Base-by-base conservation (phyloP, 2,113 vertebrate species). In the Smithornis capensis region DNA sequence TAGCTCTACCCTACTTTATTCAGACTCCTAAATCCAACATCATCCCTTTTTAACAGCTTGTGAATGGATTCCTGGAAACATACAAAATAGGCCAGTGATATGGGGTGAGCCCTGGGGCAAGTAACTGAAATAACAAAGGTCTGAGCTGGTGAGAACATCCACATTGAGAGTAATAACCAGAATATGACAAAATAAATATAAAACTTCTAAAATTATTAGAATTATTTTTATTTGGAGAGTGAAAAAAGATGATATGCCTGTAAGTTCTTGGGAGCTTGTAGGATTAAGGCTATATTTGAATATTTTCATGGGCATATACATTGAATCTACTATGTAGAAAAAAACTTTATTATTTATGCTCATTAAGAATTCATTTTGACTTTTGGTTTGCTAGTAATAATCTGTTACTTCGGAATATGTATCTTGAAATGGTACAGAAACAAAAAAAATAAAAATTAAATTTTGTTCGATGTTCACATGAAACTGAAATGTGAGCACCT, bases 1-100 rank as follows among this genome's bases (percentile, higher is more conserved):
- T 37, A 86, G 29, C 37, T 85, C 59, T 90, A 79, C 27, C 78
- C 52, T 95, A 65, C 35, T 94, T 92, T 90, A 91, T 85, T 62
- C 45, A 65, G 21, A 42, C 6, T 85, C 22, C 35, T 88, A 92
- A 95, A 83, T 85, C 62, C 50, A 63, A 9, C 21, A 83, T 59
- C 45, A 87, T 80, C 71, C 22, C 21, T 55, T 91, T 92, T 42
- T 73, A 91, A 73, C 13, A 77, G 29, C 22, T 84, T 84, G 12
- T 79, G 44, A 80, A 85, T 49, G n/a, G 62, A 75, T 94, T 94
- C 47, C 70, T 65, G 44, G 68, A 87, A 83, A 29, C 12, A 63
- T 17, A 68, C 1, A 4, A 90, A 74, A 89, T 15, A 90, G 50
- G 31, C 22, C 63, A 86, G 15, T 50, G 47, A 31, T 83, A 59